Conservation (phyloP, 1,140 invertebrate genomes). For the Drosophila mauritiana region DNA sequence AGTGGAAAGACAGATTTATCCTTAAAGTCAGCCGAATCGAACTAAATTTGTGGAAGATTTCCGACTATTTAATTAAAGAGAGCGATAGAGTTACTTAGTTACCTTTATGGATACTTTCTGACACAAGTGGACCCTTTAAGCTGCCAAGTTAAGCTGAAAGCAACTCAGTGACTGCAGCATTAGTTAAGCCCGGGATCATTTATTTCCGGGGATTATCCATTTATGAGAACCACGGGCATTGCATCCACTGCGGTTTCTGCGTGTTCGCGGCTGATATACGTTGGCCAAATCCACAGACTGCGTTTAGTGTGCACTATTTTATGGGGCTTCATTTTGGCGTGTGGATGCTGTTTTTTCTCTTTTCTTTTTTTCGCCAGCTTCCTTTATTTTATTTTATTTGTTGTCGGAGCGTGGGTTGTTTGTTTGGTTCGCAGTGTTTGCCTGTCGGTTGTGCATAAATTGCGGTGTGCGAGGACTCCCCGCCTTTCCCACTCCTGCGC, state of each 20-base stretch:
- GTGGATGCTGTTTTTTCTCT: slow-evolving; percentile 6
- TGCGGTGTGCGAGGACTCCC: slow-evolving; percentile 51
- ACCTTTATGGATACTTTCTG: too few species aligned
- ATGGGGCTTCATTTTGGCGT: slow-evolving; percentile 35
- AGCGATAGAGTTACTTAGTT: background rate
- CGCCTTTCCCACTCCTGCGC: background rate
- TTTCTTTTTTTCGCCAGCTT: slow-evolving; percentile 20
- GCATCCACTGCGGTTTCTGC: slow-evolving; percentile 16
- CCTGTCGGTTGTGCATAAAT: slow-evolving; percentile 74
- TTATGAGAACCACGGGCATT: slow-evolving; percentile 5
- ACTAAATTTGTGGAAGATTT: background rate
- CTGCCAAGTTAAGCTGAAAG: background rate
- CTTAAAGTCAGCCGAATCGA: background rate
- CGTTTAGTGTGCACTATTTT: slow-evolving; percentile 59
- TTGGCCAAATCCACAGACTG: slow-evolving; percentile 50
- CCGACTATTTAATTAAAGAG: background rate
- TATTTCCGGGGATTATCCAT: slow-evolving; percentile 27
- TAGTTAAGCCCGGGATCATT: slow-evolving; percentile 11
- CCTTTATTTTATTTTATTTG: slow-evolving; percentile 41
- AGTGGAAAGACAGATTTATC: background rate
- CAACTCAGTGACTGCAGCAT: background rate
- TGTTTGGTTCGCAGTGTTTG: slow-evolving; percentile 60
- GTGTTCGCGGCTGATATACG: slow-evolving; percentile 47
- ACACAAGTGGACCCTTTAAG: too few species aligned
- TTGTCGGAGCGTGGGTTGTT: slow-evolving; percentile 59